Conservation (phyloP, 2,797 vertebrate genomes). For the Platalea minor region DNA sequence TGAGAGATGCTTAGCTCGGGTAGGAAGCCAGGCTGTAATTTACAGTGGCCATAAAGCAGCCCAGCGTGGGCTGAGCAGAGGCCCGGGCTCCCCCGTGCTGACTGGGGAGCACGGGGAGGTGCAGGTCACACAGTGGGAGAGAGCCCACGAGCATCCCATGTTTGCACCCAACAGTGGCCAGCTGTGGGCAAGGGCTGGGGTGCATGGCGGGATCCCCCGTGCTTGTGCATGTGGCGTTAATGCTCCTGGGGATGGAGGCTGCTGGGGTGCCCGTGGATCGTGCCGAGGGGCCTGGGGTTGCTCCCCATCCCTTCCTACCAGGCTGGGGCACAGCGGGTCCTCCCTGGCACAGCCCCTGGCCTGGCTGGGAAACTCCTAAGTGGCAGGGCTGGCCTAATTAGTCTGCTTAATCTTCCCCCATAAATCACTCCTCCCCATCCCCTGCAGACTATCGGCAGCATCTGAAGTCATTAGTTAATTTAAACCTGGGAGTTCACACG, state of each 20-base stretch:
- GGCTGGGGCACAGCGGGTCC: background rate
- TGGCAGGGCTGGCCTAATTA: conserved; percentile 46
- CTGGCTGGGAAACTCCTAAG: background rate
- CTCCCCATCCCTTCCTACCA: background rate
- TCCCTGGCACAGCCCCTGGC: background rate
- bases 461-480: conserved; percentile 68
- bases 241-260: background rate
- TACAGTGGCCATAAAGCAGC: background rate
- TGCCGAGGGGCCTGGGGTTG: fast-evolving
- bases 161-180: background rate
- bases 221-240: background rate
- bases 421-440: conserved; percentile 72
- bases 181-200: background rate
- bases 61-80: background rate
- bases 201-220: fast-evolving
- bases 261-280: background rate
- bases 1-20: background rate
- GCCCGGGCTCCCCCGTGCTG: background rate
- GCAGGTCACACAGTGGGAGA: background rate
- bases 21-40: background rate
- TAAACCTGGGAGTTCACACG: conserved; percentile 49
- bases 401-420: conserved; percentile 67
- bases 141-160: background rate
- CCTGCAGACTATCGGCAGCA: conserved; percentile 63
- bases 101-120: background rate